Conservation (phyloP, 2,888 invertebrate species). For the Cephus pygmeus region DNA sequence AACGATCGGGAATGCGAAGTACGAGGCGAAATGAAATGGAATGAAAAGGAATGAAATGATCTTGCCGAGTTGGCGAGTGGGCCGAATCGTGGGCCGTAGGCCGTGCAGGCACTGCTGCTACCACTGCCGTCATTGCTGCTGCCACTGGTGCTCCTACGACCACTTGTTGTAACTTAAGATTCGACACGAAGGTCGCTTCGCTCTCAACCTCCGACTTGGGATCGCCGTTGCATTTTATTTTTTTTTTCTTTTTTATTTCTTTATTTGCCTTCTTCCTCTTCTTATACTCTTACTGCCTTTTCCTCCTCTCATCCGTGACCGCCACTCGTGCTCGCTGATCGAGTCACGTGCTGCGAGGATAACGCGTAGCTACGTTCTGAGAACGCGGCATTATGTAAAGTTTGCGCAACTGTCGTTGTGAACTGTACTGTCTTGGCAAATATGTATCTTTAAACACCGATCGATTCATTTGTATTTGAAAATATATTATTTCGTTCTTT, state of each 20-base stretch:
- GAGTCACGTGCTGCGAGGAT: not conserved
- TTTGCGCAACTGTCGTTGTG: not conserved
- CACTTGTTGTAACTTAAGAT: conserved; percentile 54
- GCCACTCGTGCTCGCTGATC: not conserved
- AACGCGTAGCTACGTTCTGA: not conserved
- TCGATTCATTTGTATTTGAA: not conserved
- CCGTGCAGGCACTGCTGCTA: conserved; percentile 6
- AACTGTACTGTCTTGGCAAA: not conserved
- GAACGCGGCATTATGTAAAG: conserved; percentile 7
- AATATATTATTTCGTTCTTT: not conserved
- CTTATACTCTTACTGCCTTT: not conserved
- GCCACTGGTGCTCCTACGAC: conserved; percentile 36
- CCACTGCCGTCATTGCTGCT: conserved; percentile 1
- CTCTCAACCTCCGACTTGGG: conserved; percentile 15
- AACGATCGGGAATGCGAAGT: conserved; percentile 3
- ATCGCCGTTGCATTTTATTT: not conserved
- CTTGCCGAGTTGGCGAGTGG: conserved; percentile 18
- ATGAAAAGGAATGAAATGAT: conserved; percentile 19
- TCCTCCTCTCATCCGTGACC: not conserved
- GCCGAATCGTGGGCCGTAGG: conserved; percentile 24
- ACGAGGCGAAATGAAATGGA: conserved; percentile 5
- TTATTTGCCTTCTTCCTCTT: not conserved
- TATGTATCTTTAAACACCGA: not conserved
- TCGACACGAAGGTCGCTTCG: conserved; percentile 48
- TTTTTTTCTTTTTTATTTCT: not conserved